phyloP scores from a whole-genome alignment of 2,113 vertebrate species.

The Corythoichthys haematopterus region DNA sequence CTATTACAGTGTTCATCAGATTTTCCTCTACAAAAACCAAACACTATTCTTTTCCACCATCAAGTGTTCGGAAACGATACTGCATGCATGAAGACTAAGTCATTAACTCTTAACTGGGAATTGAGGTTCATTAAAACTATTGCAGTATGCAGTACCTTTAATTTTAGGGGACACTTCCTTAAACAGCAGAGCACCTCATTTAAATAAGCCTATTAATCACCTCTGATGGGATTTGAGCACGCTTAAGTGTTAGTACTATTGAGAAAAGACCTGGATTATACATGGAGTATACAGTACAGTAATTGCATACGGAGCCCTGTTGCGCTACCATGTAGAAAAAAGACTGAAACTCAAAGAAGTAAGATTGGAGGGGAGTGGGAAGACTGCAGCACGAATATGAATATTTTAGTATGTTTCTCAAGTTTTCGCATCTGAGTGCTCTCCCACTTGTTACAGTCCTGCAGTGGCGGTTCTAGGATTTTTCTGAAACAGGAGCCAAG shows the following conservation, averaged over 20 bases:
- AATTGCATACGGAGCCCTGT: no score
- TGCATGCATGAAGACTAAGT: neutral
- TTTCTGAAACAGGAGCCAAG: no score
- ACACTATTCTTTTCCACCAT: neutral
- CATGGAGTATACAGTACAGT: neutral
- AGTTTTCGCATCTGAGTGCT: neutral
- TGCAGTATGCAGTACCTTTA: neutral
- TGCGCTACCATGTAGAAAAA: neutral
- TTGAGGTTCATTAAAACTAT: neutral
- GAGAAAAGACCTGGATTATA: neutral
- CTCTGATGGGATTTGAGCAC: slow-evolving; percentile 5
- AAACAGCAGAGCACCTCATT: neutral
- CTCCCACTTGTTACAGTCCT: neutral
- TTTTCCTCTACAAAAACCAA: neutral
- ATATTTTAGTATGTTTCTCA: slow-evolving; percentile 45
- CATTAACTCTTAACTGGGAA: neutral
- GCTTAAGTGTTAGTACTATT: no score
- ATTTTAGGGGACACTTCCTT: neutral
- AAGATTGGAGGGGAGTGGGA: neutral
- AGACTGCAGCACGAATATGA: slow-evolving; percentile 41
- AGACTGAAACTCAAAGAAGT: slow-evolving; percentile 8
- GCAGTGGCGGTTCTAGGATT: neutral
- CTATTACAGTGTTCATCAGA: neutral
- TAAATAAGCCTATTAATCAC: slow-evolving; percentile 17
- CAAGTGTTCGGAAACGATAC: slow-evolving; percentile 17